Base-by-base conservation (phyloP, 2,113 vertebrate species). In the Pachypanchax playfairii region DNA sequence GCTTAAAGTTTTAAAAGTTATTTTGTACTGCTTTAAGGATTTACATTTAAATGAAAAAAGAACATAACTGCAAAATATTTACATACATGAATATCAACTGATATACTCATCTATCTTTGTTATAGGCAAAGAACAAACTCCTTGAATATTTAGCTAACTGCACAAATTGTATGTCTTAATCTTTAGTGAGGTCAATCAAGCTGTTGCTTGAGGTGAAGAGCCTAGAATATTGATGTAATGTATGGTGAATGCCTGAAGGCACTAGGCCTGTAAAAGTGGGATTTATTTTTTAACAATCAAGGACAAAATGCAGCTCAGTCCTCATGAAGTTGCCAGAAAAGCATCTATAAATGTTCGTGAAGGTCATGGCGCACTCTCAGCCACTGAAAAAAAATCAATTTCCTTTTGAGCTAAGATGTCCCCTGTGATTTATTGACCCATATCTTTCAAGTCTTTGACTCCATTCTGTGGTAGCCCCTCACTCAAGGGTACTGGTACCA, bases 391-490 rank as follows among this genome's bases (percentile, higher is more conserved):
- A 89, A 88, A 89, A 89, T 88, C 84, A 73, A 89, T 89, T 90
- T 90, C 72, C 81, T 81, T 84, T 80, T 74, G 56, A 80, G 60
- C 75, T 62, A 54, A 83, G 85, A 70, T 12, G 75, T 83, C 87
- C 78, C 70, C 73, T 62, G 86, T 82, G 80, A 79, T 87, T 87
- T 89, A 87, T 87, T 90, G 87, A 91, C 86, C 86, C 73, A 70
- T 69, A 83, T 81, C 73, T 87, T 88, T 88, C n/a, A 68, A 85
- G 79, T 85, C 59, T 17, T 77, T 65, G 72, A 78, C 65, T 53
- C 70, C 57, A 44, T 84, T 85, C 71, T 77, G 26, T 39, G 52
- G 67, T 69, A 78, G 62, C 53, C 54, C 31, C 20, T 20, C 33
- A 9, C 33, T 12, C 33, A 21, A 67, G 69, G 75, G 69, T 60